Percentiles rank a stretch among this genome's conserved stretches.
These are phyloP conservation scores for Alfaro cultratus DNA, from an alignment of 2,797 vertebrate genomes.

Conservation along the genomic window DNA sequence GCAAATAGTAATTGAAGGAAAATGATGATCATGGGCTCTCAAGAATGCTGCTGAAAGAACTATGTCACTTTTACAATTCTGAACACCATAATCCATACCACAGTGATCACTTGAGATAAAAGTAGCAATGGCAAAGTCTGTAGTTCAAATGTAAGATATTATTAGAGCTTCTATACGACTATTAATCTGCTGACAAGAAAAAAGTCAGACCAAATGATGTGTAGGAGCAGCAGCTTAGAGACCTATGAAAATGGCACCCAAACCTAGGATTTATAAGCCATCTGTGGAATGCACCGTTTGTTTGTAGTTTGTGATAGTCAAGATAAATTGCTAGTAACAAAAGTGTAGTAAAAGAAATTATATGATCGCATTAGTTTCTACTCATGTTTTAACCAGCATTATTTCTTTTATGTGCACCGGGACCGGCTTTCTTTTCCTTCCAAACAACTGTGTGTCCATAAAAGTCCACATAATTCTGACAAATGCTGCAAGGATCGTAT, in stretches of 20 bases:
- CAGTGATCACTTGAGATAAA: not conserved
- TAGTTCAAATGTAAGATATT: not conserved
- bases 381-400: not conserved
- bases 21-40: not conserved
- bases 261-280: not conserved
- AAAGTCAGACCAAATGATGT: not conserved
- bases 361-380: not conserved
- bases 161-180: not conserved
- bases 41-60: not conserved
- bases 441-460: not conserved
- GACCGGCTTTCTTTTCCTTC: not conserved
- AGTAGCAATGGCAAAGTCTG: not conserved
- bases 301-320: not conserved
- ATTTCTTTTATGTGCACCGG: not conserved
- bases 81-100: not conserved
- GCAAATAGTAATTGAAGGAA: not conserved
- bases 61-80: not conserved
- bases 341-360: not conserved
- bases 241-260: not conserved
- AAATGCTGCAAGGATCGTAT: not conserved
- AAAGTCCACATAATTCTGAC: not conserved
- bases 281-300: not conserved
- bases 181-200: not conserved
- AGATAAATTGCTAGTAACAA: not conserved
- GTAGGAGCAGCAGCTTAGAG: not conserved